Evolutionary conservation across 2,113 vertebrate genomes (phyloP), one percentile per base, ranked within the genome.

Genomic region (Anhinga rufa): DNA sequence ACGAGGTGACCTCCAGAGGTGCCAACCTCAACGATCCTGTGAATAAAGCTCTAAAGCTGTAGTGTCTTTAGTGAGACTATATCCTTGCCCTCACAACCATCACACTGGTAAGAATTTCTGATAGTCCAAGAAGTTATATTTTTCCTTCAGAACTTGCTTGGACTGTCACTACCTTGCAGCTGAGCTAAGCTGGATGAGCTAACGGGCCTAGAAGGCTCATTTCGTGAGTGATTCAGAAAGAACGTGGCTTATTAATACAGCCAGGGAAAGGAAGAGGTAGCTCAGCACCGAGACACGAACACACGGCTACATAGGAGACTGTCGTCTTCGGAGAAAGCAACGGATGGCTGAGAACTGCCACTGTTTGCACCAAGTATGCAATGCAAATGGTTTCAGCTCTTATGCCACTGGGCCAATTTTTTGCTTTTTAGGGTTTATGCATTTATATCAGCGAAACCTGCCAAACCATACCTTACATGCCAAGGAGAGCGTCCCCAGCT

Each of bases 221-320:
- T 34, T 17, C 2, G 0, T 1, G 48, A 20, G 11, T 0, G 26
- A 29, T 9, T 13, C n/a, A 12, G 44, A 42, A 40, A 49, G 28
- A 65, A 29, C 9, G 2, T 0, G 16, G 36, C 24, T 57, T 29
- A 12, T 15, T 28, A 24, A 34, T 3, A 36, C 49, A 12, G 71
- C 34, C 52, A 29, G 26, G 57, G 49, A 55, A 38, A 22, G 48
- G 78, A 62, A n/a, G 6, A 8, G 19, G 40, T 9, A 26, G n/a
- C 3, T 44, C 36, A 8, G 26, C 62, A 12, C 21, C 1, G 5
- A 22, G 64, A 20, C 0, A 6, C 9, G 32, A 49, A 29, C 15
- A 7, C 31, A 5, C 1, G 17, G 40, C 25, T 28, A 34, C 49
- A 6, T 0, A 21, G 17, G 20, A n/a, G 34, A 17, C 24, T 3